Percentiles rank a stretch among this genome's conserved stretches.
These are phyloP conservation scores for Oxyscelio sp. DNA, from an alignment of 2,888 invertebrate genomes.

Conservation along the genomic window DNA sequence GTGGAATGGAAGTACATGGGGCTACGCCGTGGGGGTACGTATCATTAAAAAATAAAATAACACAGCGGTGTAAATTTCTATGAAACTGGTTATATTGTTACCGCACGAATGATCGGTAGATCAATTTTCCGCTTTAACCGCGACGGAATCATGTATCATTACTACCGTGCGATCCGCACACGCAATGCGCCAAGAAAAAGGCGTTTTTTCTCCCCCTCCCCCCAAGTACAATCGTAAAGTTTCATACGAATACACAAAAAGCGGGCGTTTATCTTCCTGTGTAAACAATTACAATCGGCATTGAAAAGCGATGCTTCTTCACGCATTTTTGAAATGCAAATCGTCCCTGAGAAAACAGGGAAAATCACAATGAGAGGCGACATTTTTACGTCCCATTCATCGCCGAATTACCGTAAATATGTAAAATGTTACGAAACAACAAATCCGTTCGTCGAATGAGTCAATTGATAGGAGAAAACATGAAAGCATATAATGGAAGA, in stretches of 20 bases:
- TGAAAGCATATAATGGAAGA: constrained; percentile 22
- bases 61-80: neutral
- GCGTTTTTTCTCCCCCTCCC: constrained; percentile 2
- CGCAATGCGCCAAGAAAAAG: constrained; percentile 3
- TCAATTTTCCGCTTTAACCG: constrained; percentile 37
- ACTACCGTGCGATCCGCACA: constrained; percentile 11
- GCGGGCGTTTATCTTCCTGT: neutral
- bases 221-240: neutral
- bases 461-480: constrained; percentile 24
- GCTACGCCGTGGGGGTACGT: too few relatives aligned
- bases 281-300: neutral
- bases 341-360: constrained; percentile 15
- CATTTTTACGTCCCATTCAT: constrained; percentile 30
- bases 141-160: constrained; percentile 44
- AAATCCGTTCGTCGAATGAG: constrained; percentile 29
- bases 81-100: constrained; percentile 15
- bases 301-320: neutral
- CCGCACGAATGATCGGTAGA: constrained; percentile 4
- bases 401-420: constrained; percentile 29
- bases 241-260: neutral
- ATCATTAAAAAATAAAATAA: neutral
- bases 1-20: too few relatives aligned
- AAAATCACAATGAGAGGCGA: constrained; percentile 12
- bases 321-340: neutral
- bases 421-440: constrained; percentile 26